Percentiles rank a stretch among this genome's conserved stretches.
Evolutionary conservation across 2,113 vertebrate species (phyloP).

Genomic region (Deroptyus accipitrinus): DNA sequence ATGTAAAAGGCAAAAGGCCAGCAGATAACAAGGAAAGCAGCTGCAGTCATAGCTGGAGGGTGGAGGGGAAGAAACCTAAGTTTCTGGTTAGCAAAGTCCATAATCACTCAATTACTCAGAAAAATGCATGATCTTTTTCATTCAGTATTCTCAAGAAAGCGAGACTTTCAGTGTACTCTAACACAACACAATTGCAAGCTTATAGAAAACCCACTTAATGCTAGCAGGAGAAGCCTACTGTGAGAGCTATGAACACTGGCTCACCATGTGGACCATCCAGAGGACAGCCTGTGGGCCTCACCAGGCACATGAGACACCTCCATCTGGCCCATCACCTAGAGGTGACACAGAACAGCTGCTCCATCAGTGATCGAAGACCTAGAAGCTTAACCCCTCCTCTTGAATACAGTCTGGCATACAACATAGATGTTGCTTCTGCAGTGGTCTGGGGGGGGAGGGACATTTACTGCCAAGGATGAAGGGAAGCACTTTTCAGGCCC

Average conservation of each 20-base stretch:
- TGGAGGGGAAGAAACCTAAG: rapidly evolving
- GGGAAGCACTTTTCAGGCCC: not conserved
- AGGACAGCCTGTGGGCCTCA: not conserved
- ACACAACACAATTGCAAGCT: not conserved
- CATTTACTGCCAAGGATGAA: not conserved
- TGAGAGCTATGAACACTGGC: not conserved
- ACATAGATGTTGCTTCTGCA: not conserved
- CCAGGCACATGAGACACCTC: not conserved
- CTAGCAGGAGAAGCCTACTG: not conserved
- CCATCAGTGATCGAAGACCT: rapidly evolving
- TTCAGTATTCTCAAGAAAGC: not conserved
- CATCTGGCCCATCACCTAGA: not conserved
- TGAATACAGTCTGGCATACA: not conserved
- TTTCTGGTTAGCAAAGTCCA: not conserved
- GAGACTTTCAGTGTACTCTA: not conserved
- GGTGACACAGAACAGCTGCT: not conserved
- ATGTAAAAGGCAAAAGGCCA: not conserved
- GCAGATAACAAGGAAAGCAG: not conserved
- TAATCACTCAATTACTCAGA: not conserved
- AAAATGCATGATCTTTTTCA: not conserved
- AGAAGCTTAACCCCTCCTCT: not conserved
- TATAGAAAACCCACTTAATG: rapidly evolving
- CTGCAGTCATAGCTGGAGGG: rapidly evolving
- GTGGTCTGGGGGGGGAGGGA: not conserved
- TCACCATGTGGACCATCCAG: not conserved